A percentile compares a stretch with the other conserved stretches of the same genome.
phyloP scores from a whole-genome alignment of 2,888 invertebrate species.

The Lasius platythorax region DNA sequence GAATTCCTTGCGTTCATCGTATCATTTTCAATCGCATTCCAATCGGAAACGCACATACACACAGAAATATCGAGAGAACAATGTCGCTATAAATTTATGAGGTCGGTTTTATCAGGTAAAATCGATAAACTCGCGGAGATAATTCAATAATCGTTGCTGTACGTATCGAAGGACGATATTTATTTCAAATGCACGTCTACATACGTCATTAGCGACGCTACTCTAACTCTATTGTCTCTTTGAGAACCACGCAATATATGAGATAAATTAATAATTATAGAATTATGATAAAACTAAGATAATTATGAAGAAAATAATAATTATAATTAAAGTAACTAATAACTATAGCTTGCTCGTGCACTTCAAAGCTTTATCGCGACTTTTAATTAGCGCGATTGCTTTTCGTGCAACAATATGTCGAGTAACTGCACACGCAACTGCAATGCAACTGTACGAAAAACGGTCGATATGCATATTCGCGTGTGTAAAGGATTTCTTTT shows the following conservation, averaged over 20 bases:
- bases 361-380: neutral
- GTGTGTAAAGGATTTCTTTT: neutral
- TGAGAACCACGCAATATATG: neutral
- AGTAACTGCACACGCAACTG: constrained; percentile 16
- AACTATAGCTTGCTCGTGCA: neutral
- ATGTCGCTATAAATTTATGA: neutral
- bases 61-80: neutral
- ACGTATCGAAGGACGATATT: neutral
- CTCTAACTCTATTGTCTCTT: neutral
- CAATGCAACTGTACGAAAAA: neutral
- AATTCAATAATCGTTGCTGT: neutral
- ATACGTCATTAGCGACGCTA: neutral
- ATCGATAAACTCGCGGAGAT: neutral
- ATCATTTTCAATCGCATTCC: neutral
- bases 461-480: neutral
- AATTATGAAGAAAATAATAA: neutral
- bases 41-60: neutral
- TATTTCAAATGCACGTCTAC: neutral
- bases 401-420: neutral
- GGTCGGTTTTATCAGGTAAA: neutral
- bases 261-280: neutral
- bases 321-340: neutral
- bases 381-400: neutral
- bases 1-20: neutral
- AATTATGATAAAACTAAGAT: neutral